Evolutionary conservation across 2,797 vertebrate genomes (phyloP).

Genomic region (Nannoperca obscura): DNA sequence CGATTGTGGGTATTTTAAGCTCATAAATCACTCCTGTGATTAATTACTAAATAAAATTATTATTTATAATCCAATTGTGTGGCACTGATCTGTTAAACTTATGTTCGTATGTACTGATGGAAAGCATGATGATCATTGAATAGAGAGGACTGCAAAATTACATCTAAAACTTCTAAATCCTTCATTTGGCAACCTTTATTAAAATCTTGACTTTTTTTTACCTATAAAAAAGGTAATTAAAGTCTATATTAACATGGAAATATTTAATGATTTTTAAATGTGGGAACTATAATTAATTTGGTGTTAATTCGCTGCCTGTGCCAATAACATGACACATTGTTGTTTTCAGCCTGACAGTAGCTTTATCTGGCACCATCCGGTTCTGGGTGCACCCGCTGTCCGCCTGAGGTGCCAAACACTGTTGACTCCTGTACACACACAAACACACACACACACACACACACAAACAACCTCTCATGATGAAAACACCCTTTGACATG

Average conservation of each 20-base stretch:
- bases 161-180: background rate
- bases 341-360: constrained; percentile 19
- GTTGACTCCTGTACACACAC: background rate
- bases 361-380: constrained; percentile 47
- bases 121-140: background rate
- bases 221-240: background rate
- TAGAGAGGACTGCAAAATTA: background rate
- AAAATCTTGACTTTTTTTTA: background rate
- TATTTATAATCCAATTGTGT: background rate
- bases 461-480: constrained; percentile 6
- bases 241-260: background rate
- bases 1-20: background rate
- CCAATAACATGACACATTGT: constrained; percentile 17
- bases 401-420: constrained; percentile 26
- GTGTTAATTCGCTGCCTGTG: background rate
- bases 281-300: background rate
- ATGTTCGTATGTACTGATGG: background rate
- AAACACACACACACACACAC: background rate
- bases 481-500: constrained; percentile 37
- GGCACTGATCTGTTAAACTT: background rate
- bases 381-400: constrained; percentile 19
- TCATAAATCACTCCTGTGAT: background rate
- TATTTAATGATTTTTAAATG: background rate
- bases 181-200: background rate
- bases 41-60: background rate